Evolutionary conservation across 1,140 invertebrate species (phyloP), one percentile per base, ranked within the genome.

Genomic region (Caenorhabditis tropicalis): DNA sequence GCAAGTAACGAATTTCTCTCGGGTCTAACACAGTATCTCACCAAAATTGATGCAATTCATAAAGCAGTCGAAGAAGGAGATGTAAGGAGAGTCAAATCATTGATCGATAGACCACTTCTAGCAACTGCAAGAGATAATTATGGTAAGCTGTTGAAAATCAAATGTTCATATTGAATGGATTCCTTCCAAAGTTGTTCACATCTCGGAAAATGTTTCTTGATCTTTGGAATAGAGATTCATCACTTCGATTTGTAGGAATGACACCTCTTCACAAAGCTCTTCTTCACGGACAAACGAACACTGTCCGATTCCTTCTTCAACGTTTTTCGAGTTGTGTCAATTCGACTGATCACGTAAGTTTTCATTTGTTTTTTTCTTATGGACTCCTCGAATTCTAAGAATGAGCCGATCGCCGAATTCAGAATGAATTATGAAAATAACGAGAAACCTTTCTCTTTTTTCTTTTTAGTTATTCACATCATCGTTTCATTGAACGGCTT

Each of bases 211-310:
- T n/a, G n/a, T n/a, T 43, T 43, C 39, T 43, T 43, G 5, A 43
- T 43, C 5, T 43, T 12, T 43, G 5, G 5, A 27, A 21, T 7
- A 16, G n/a, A 6, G 48, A 15, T 5, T 51, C 19, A 51, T 51
- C 19, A 51, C 1, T 19, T 1, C n/a, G 27, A 49, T 43, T 88
- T 89, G 53, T 16, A 89, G 88, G 89, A 21, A 88, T 91, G 96
- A 96, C 96, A 0, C 95, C 96, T 2, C 92, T 98, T 46, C 97
- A 99, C 92, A 96, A 96, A 81, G 96, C 96, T 16, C 94, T 95
- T 0, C 93, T 97, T 82, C 91, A 90, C 60, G 90, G 90, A 21
- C 90, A 90, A 82, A 90, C 90, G n/a, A 91, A 91, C 81, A 90
- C 90, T 31, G 90, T 90, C 10, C 92, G 94, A 82, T 96, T 94